Percentiles rank a stretch among this genome's conserved stretches.
Conservation (phyloP, 2,888 invertebrate genomes). For the Drosophila putrida region DNA sequence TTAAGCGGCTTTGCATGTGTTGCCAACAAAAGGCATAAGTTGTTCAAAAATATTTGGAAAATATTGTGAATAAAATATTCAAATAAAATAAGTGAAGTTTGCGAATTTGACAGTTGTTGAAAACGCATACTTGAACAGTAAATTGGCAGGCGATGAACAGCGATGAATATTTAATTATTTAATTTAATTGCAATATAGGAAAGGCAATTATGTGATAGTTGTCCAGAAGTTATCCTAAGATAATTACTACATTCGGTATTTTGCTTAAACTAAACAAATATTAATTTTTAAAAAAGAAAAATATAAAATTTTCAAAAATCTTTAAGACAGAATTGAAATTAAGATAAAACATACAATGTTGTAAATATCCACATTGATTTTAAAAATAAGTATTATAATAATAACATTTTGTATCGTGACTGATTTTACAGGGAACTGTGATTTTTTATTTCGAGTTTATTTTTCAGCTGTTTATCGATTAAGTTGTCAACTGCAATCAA, state of each 20-base stretch:
- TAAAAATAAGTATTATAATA: too few relatives aligned
- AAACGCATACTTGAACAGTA: conserved; percentile 21
- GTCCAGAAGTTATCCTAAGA: conserved; percentile 4
- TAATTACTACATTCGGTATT: too few relatives aligned
- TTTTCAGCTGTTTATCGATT: conserved; percentile 36
- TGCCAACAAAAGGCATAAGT: neutral
- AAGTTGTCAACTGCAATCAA: conserved; percentile 47
- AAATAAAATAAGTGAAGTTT: conserved; percentile 30
- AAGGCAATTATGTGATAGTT: neutral
- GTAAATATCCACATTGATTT: too few relatives aligned
- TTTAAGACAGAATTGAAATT: too few relatives aligned
- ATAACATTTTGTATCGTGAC: too few relatives aligned
- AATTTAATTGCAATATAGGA: conserved; percentile 3
- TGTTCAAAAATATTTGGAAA: conserved; percentile 25
- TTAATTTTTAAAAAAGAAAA: neutral
- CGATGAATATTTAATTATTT: conserved; percentile 24
- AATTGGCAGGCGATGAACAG: conserved; percentile 24
- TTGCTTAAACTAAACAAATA: too few relatives aligned
- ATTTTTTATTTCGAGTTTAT: neutral
- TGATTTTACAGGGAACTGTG: conserved; percentile 18
- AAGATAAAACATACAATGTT: too few relatives aligned
- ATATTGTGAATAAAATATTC: conserved; percentile 46
- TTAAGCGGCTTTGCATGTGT: conserved; percentile 2
- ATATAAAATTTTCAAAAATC: too few relatives aligned
- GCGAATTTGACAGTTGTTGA: conserved; percentile 36